Percentiles rank a stretch among this genome's conserved stretches.
phyloP scores from a whole-genome alignment of 2,797 vertebrate species.

The Falco novaeseelandiae region DNA sequence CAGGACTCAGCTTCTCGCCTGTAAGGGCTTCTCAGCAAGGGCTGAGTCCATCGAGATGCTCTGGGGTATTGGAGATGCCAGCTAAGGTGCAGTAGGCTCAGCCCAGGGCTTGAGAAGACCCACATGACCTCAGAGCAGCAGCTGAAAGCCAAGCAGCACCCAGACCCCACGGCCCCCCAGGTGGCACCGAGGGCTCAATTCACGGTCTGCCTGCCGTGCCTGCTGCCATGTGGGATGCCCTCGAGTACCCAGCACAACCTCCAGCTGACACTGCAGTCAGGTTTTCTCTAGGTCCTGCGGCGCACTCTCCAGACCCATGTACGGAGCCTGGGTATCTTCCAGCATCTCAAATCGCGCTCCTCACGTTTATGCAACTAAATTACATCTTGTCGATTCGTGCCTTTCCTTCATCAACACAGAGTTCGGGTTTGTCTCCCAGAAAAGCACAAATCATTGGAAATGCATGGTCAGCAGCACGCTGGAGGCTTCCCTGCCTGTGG shows the following conservation, averaged over 20 bases:
- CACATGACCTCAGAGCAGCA: not conserved
- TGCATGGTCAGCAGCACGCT: fast-evolving
- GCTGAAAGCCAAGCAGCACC: not conserved
- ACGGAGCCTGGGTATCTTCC: too few relatives aligned
- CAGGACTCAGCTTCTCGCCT: not conserved
- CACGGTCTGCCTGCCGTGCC: not conserved
- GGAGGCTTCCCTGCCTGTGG: fast-evolving
- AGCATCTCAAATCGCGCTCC: not conserved
- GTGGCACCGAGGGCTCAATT: not conserved
- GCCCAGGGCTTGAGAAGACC: not conserved
- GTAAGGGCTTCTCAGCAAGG: not conserved
- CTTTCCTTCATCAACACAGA: not conserved
- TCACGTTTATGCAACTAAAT: not conserved
- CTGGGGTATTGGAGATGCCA: not conserved
- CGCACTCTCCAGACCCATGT: fast-evolving
- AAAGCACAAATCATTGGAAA: not conserved
- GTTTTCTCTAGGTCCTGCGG: not conserved
- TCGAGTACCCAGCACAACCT: too few relatives aligned
- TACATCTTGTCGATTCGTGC: too few relatives aligned
- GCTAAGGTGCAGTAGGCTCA: not conserved
- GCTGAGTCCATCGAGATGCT: not conserved
- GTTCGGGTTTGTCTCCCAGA: too few relatives aligned
- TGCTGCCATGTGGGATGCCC: not conserved
- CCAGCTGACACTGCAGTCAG: not conserved
- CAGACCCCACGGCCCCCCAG: not conserved